Percentiles rank a stretch among this genome's conserved stretches.
phyloP scores from a whole-genome alignment of 2,888 invertebrate species.

The Trichogramma evanescens region DNA sequence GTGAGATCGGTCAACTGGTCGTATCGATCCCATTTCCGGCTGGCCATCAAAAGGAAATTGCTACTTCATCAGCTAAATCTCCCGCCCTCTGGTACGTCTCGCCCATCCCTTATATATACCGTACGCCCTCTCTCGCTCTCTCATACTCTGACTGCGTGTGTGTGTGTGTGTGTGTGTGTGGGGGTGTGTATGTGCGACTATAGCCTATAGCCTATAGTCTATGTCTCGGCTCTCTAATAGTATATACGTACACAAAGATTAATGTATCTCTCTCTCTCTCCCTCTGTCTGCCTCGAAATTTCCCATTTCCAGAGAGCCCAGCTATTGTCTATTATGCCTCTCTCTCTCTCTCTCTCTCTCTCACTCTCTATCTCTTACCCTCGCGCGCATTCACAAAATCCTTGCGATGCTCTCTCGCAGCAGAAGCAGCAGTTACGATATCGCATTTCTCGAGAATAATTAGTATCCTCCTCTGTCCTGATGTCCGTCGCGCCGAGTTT shows the following conservation, averaged over 20 bases:
- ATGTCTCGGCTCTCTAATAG: too few relatives aligned
- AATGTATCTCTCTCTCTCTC: slow-evolving; percentile 23
- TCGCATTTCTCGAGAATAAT: slow-evolving; percentile 13
- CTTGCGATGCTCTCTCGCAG: neutral
- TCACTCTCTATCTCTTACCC: neutral
- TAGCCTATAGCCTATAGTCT: too few relatives aligned
- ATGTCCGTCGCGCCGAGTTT: too few relatives aligned
- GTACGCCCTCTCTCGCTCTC: too few relatives aligned
- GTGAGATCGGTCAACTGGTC: slow-evolving; percentile 31
- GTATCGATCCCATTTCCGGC: slow-evolving; percentile 42
- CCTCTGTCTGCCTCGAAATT: slow-evolving; percentile 10
- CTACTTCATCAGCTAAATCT: slow-evolving; percentile 41
- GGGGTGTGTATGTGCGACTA: too few relatives aligned
- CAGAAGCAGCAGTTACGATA: too few relatives aligned
- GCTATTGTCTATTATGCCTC: neutral
- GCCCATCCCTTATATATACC: too few relatives aligned
- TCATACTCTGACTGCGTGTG: too few relatives aligned
- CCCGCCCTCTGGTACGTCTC: too few relatives aligned
- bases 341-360: neutral
- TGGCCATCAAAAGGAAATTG: slow-evolving; percentile 43
- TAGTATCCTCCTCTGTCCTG: neutral
- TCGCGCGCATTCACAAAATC: neutral
- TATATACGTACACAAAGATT: slow-evolving; percentile 26
- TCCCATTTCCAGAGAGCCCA: slow-evolving; percentile 15
- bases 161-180: too few relatives aligned